Base-by-base conservation (phyloP, 1,140 invertebrate genomes). In the Magallana ariakensis region DNA sequence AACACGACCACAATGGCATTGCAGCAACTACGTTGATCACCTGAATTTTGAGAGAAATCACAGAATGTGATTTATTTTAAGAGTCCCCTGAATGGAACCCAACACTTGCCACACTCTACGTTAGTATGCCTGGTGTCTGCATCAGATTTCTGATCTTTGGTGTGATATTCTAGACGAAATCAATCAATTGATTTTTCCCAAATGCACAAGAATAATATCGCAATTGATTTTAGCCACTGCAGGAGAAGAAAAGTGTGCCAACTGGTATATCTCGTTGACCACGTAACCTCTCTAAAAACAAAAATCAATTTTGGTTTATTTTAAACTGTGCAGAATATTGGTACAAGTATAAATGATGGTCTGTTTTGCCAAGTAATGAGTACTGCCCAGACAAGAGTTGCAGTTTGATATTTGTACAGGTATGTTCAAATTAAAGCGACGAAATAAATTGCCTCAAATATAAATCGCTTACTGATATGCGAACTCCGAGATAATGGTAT, bases 161-260 rank as follows among this genome's bases (percentile, higher is more conserved):
- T 70, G 66, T 22, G 66, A 26, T 26, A 70, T 70, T 70, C 66
- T 11, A 70, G 66, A 70, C 66, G 13, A 13, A 70, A 70, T 70
- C 66, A 22, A 70, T 70, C 33, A 26, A 22, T 70, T 70, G 66
- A 70, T 70, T 70, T n/a, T 60, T 70, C 33, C 66, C 66, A 8
- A 70, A 19, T 70, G 66, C 66, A 70, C 19, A 70, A 8, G 66
- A 70, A 70, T 70, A 70, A 70, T 70, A 70, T 70, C 19, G 22
- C n/a, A 70, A 70, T 70, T 70, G 66, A 70, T 70, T 46, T 26
- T 19, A 70, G 33, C 66, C 66, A 70, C 19, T 70, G 19, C 66
- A 70, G 22, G n/a, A 70, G 22, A 26, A 70, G 66, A 22, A 19
- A 11, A 33, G 66, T 60, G 15, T 70, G 66, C 66, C 19, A 26